Conservation (phyloP, 2,888 invertebrate genomes). For the Caenorhabditis sinica region DNA sequence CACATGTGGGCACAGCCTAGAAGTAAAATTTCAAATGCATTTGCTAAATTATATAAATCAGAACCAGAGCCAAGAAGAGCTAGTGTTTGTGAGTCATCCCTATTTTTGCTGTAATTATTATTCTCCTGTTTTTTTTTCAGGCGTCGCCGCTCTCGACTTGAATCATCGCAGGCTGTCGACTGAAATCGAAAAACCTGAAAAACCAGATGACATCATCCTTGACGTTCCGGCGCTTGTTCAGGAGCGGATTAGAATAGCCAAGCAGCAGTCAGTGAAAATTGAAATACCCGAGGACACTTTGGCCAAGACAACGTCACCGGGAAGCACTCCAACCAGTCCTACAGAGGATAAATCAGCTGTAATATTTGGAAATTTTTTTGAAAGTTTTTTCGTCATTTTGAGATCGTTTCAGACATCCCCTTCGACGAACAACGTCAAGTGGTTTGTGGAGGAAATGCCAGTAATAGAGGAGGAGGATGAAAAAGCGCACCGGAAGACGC, state of each 20-base stretch:
- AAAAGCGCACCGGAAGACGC: conserved; percentile 37
- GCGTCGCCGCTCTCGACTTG: conserved; percentile 64
- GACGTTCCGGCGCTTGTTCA: conserved; percentile 34
- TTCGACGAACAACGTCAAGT: conserved; percentile 51
- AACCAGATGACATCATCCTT: conserved; percentile 14
- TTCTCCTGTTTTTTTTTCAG: conserved; percentile 17
- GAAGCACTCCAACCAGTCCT: too few relatives aligned
- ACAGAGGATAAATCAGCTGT: conserved; percentile 24
- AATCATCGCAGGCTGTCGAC: conserved; percentile 38
- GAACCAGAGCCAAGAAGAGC: conserved; percentile 52
- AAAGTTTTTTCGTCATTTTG: too few relatives aligned
- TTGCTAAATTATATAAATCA: conserved; percentile 30
- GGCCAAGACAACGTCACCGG: not conserved
- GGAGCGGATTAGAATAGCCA: conserved; percentile 33
- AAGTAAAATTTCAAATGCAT: conserved; percentile 42
- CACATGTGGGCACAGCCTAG: conserved; percentile 44
- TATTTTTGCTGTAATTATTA: not conserved
- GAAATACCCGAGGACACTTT: conserved; percentile 49
- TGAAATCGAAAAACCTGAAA: conserved; percentile 11
- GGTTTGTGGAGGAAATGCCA: conserved; percentile 68
- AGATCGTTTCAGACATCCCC: conserved; percentile 33
- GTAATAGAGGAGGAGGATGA: conserved; percentile 66
- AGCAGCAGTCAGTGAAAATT: conserved; percentile 44
- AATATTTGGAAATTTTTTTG: not conserved
- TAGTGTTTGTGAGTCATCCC: conserved; percentile 56